These are phyloP conservation scores for Cheilosia vernalis DNA, from an alignment of 2,888 invertebrate species.

Conservation along the genomic window DNA sequence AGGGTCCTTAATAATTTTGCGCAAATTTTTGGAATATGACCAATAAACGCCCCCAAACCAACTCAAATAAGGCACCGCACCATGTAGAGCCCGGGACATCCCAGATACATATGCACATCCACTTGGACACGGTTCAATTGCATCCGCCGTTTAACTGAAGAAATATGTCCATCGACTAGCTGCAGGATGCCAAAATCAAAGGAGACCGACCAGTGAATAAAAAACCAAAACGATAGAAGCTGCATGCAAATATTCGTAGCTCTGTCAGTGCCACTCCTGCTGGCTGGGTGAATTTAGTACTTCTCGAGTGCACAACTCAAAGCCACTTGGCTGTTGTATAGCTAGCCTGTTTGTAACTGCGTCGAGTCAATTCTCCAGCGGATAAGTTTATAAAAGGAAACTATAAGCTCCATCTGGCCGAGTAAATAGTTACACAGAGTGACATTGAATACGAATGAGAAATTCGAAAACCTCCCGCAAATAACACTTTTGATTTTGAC, in stretches of 20 bases:
- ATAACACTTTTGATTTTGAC: background rate
- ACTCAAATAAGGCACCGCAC: constrained; percentile 26
- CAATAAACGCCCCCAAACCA: constrained; percentile 73
- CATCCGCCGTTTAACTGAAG: constrained; percentile 68
- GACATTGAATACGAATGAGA: constrained; percentile 72
- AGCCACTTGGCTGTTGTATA: constrained; percentile 49
- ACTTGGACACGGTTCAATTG: constrained; percentile 74
- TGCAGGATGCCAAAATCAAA: constrained; percentile 69
- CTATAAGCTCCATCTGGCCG: constrained; percentile 32
- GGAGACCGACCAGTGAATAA: constrained; percentile 1
- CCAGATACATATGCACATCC: constrained; percentile 53
- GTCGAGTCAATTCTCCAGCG: constrained; percentile 52
- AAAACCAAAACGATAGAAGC: constrained; percentile 12
- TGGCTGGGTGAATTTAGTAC: constrained; percentile 62
- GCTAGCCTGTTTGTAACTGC: constrained; percentile 51
- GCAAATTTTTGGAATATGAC: constrained; percentile 73
- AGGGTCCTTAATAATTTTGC: constrained; percentile 61
- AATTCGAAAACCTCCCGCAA: constrained; percentile 43
- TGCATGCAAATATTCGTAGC: constrained; percentile 18
- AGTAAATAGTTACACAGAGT: constrained; percentile 66
- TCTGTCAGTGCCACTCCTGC: constrained; percentile 68
- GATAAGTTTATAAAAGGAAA: constrained; percentile 61
- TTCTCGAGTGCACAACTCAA: constrained; percentile 61
- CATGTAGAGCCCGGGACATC: constrained; percentile 14
- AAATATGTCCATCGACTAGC: constrained; percentile 71